Evolutionary conservation across 1,140 invertebrate genomes (phyloP), one percentile per base, ranked within the genome.

Genomic region (Cephus cinctus): DNA sequence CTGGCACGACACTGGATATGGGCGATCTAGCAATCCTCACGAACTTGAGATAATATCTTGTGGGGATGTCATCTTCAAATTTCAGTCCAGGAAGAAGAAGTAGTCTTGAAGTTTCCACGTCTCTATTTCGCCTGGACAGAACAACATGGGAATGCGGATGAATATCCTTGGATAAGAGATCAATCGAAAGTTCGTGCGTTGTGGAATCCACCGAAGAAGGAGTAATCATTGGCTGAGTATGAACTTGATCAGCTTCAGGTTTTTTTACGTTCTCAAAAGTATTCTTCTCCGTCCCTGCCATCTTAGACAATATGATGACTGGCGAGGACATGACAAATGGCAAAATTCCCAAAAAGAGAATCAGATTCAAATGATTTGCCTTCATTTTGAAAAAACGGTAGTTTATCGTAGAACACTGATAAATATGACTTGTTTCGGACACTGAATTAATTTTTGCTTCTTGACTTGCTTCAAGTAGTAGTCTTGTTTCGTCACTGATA

Each of bases 141-240:
- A 66, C 53, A 5, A 63, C 20, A 31, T 51, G 46, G 4, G 61
- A 56, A 50, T 63, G 57, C 8, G 60, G 8, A 1, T 56, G 14
- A 14, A 62, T 44, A 32, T 63, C 56, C 6, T 56, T 34, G 1
- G 52, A 59, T 1, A 57, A 22, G 3, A 57, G 25, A 47, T 57
- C 58, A 4, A 55, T 34, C 3, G 52, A 56, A 30, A 56, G 30
- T 43, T 57, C n/a, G n/a, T n/a, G n/a, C n/a, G n/a, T n/a, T n/a
- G n/a, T n/a, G n/a, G n/a, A n/a, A n/a, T n/a, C n/a, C n/a, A n/a
- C n/a, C n/a, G n/a, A n/a, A n/a, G n/a, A n/a, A n/a, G n/a, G n/a
- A n/a, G n/a, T n/a, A n/a, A n/a, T n/a, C n/a, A n/a, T n/a, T n/a
- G n/a, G n/a, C n/a, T n/a, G n/a, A n/a, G n/a, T n/a, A n/a, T n/a